phyloP scores from a whole-genome alignment of 2,888 invertebrate genomes.

The Caenorhabditis imperialis region DNA sequence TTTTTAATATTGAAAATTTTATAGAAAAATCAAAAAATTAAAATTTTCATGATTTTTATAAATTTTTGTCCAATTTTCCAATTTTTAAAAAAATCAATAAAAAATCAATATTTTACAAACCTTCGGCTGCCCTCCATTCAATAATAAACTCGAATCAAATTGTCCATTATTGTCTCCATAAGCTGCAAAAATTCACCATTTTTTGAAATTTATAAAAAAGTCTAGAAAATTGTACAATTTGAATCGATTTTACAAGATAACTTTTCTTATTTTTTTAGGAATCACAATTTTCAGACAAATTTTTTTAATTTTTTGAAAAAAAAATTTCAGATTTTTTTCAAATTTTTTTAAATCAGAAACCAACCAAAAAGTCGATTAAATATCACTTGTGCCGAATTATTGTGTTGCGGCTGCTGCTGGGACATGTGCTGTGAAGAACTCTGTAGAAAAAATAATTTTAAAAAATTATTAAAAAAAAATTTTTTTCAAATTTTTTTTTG shows the following conservation, averaged over 20 bases:
- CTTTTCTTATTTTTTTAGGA: background rate
- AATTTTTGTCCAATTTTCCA: too few relatives aligned
- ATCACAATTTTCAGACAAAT: background rate
- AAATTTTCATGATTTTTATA: too few relatives aligned
- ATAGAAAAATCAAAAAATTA: too few relatives aligned
- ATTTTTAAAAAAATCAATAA: background rate
- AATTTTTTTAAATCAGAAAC: background rate
- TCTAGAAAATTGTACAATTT: too few relatives aligned
- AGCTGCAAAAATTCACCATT: background rate
- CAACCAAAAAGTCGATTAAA: conserved; percentile 18
- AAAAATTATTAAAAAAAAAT: conserved; percentile 5
- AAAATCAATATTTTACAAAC: too few relatives aligned
- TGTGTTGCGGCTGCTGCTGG: conserved; percentile 32
- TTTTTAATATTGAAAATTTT: too few relatives aligned
- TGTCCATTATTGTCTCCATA: conserved; percentile 3
- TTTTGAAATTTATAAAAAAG: background rate
- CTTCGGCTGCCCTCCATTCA: conserved; percentile 33
- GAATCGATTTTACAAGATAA: too few relatives aligned
- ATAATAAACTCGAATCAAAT: conserved; percentile 16
- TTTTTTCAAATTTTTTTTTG: background rate
- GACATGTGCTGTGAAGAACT: conserved; percentile 32
- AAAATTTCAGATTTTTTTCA: background rate
- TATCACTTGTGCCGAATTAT: conserved; percentile 18
- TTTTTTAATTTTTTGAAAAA: too few relatives aligned
- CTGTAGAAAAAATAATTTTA: background rate